A percentile compares a stretch with the other conserved stretches of the same genome.
Evolutionary conservation across 2,888 invertebrate genomes (phyloP).

Genomic region (Monochamus alternatus): DNA sequence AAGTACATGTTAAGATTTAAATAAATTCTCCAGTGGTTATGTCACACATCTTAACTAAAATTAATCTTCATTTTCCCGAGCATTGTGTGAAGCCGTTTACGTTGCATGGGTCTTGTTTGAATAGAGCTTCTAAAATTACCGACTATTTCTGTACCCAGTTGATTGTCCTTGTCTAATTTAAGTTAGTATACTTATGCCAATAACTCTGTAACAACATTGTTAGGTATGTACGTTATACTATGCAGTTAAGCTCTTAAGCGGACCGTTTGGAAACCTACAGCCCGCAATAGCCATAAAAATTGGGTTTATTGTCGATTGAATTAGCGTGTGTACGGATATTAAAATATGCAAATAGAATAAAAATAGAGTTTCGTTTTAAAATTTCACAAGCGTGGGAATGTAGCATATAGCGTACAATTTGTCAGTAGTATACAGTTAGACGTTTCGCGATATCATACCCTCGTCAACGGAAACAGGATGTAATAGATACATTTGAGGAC

Average conservation of each 20-base stretch:
- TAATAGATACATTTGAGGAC: not conserved
- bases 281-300: conserved; percentile 18
- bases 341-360: conserved; percentile 15
- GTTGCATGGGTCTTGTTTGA: conserved; percentile 29
- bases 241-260: conserved; percentile 21
- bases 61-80: conserved; percentile 17
- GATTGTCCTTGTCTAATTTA: conserved; percentile 55
- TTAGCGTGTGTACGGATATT: conserved; percentile 25
- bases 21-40: not conserved
- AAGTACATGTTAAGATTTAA: not conserved
- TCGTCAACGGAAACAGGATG: no score
- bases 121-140: conserved; percentile 48
- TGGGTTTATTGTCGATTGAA: conserved; percentile 1
- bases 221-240: conserved; percentile 22
- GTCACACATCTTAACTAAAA: conserved; percentile 23
- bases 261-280: conserved; percentile 18
- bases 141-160: conserved; percentile 49
- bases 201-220: conserved; percentile 44
- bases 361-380: conserved; percentile 2
- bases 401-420: not conserved
- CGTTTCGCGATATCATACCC: no score
- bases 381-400: not conserved
- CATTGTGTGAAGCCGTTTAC: not conserved
- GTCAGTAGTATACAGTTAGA: no score
- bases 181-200: conserved; percentile 50